phyloP scores from a whole-genome alignment of 2,888 invertebrate species.

The Acrocyrtus sp. region DNA sequence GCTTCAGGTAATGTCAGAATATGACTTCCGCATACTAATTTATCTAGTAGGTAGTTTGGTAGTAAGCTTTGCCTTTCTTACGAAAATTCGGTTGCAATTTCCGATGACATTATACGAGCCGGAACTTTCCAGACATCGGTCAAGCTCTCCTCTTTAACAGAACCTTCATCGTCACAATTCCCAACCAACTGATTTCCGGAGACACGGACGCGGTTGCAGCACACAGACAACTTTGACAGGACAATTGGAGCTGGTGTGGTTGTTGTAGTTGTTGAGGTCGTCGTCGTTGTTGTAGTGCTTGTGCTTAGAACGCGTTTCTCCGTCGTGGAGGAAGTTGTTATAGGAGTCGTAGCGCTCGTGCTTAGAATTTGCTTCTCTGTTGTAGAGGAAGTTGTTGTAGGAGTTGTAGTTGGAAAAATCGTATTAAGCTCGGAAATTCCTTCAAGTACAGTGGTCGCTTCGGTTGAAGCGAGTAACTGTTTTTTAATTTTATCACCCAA shows the following conservation, averaged over 20 bases:
- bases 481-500: background rate
- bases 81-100: constrained; percentile 1
- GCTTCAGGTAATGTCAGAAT: no score
- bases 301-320: no score
- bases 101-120: constrained; percentile 15
- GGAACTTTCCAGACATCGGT: constrained; percentile 16
- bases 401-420: background rate
- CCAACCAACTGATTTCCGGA: constrained; percentile 4
- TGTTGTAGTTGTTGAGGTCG: constrained; percentile 9
- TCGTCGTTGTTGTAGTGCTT: background rate
- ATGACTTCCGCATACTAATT: no score
- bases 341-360: background rate
- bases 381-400: constrained; percentile 7
- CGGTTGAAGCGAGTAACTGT: background rate
- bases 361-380: no score
- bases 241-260: constrained; percentile 8
- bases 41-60: no score
- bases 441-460: background rate
- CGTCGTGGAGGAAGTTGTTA: background rate
- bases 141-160: background rate
- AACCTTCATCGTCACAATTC: constrained; percentile 4
- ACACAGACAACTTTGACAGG: constrained; percentile 15
- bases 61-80: no score
- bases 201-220: constrained; percentile 13
- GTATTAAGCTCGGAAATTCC: background rate